Percentiles rank a stretch among this genome's conserved stretches.
phyloP scores from a whole-genome alignment of 2,888 invertebrate species.

The Athrips mouffetella region DNA sequence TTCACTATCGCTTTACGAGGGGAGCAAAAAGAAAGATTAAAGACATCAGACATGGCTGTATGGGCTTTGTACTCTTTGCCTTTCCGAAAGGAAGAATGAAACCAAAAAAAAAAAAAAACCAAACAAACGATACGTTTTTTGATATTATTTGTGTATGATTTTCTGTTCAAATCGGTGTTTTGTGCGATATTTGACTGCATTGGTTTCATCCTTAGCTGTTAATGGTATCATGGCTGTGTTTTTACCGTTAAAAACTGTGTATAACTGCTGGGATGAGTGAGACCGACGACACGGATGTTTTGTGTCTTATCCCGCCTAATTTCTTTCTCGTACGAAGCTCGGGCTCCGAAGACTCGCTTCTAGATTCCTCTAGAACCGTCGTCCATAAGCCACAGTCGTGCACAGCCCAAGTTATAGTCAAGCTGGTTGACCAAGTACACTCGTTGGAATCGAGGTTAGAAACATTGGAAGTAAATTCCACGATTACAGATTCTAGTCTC shows the following conservation, averaged over 20 bases:
- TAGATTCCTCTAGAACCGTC: constrained; percentile 67
- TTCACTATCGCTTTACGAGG: too few relatives aligned
- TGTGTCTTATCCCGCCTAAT: constrained; percentile 88
- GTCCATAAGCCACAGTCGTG: constrained; percentile 65
- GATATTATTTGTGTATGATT: too few relatives aligned
- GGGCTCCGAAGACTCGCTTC: constrained; percentile 73
- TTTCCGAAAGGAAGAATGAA: too few relatives aligned
- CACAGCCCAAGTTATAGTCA: constrained; percentile 67
- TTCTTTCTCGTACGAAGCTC: constrained; percentile 81
- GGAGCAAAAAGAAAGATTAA: too few relatives aligned
- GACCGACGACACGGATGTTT: constrained; percentile 89
- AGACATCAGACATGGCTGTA: too few relatives aligned
- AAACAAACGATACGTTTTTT: too few relatives aligned
- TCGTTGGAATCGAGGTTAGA: constrained; percentile 79
- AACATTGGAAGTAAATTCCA: constrained; percentile 56
- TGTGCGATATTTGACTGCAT: too few relatives aligned
- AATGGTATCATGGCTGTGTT: constrained; percentile 50
- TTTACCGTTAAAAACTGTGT: constrained; percentile 25
- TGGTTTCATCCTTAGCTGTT: too few relatives aligned
- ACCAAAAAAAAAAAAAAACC: too few relatives aligned
- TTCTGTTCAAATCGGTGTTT: too few relatives aligned
- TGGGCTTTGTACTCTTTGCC: too few relatives aligned
- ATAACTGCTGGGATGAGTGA: constrained; percentile 68
- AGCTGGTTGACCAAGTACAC: constrained; percentile 80
- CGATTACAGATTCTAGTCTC: constrained; percentile 45